Conservation (phyloP, 2,888 invertebrate species). For the Theodoxus fluviatilis region DNA sequence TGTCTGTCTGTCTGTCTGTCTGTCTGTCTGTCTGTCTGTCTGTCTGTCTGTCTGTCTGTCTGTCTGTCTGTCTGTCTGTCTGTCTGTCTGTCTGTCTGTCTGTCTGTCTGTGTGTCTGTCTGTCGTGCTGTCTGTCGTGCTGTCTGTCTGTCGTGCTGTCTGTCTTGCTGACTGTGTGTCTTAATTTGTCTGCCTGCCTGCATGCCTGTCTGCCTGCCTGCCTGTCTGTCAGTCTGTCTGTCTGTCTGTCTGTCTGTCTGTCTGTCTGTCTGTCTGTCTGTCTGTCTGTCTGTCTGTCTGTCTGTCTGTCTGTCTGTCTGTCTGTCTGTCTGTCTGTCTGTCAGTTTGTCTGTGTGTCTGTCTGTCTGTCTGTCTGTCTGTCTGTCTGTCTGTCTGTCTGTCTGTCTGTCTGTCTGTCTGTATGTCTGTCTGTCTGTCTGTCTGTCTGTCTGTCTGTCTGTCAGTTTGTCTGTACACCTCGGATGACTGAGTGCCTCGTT, state of each 20-base stretch:
- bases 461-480: conserved; percentile 24
- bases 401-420: conserved; percentile 29
- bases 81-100: too few relatives aligned
- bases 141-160: too few relatives aligned
- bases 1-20: too few relatives aligned
- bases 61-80: too few relatives aligned
- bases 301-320: conserved; percentile 15
- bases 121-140: too few relatives aligned
- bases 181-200: conserved; percentile 33
- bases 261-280: conserved; percentile 32
- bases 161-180: too few relatives aligned
- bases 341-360: neutral
- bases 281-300: neutral
- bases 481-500: too few relatives aligned
- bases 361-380: conserved; percentile 32
- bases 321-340: conserved; percentile 26
- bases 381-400: conserved; percentile 33
- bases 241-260: conserved; percentile 33
- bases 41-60: too few relatives aligned
- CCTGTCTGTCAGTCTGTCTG: conserved; percentile 21
- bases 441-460: conserved; percentile 34
- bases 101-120: too few relatives aligned
- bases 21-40: too few relatives aligned
- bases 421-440: conserved; percentile 30
- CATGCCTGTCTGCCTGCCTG: conserved; percentile 20